Base-by-base conservation (phyloP, 2,113 vertebrate species). In the Procavia capensis region DNA sequence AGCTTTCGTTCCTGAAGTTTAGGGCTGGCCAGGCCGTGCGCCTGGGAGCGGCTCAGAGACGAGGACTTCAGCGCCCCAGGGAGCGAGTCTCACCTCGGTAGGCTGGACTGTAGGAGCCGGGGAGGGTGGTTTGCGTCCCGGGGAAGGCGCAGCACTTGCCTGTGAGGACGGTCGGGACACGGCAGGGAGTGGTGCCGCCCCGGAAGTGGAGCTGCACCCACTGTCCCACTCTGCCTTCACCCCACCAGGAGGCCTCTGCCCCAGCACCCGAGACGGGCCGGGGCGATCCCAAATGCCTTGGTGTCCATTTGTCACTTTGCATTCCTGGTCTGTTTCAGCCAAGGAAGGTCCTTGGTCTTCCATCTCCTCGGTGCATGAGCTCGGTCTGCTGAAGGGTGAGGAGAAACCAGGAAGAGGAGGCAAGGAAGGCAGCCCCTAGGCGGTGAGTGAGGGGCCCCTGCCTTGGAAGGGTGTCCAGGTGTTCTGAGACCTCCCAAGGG, bases 381-480 rank as follows among this genome's bases (percentile, higher is more conserved):
- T 27, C 75, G 36, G 68, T 75, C 63, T 17, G 14, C 83, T 45
- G 85, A 93, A 22, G 14, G 25, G 81, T 63, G 64, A 97, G 94
- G 36, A 92, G 81, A 45, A 57, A 0, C 10, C 6, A 84, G 76
- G 82, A 88, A 74, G 84, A 89, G 43, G 54, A 81, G 80, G 47
- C 41, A 0, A 91, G 85, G 43, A 75, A 91, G 68, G 80, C 94
- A 1, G 68, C 72, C 63, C 3, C 1, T 27, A 88, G 90, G 54
- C 45, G 95, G 97, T 97, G 91, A 97, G 96, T 94, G 88, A 86
- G 45, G 27, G 2, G 7, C 45, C 31, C 25, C 24, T 29, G 57
- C 39, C 70, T 85, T 5, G 6, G 17, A 0, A 39, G 31, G 47
- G 27, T n/a, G 47, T 63, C 59, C 27, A 19, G 45, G 50, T 36